Conservation (phyloP, 1,140 invertebrate species). For the Anoplolepis gracilipes region DNA sequence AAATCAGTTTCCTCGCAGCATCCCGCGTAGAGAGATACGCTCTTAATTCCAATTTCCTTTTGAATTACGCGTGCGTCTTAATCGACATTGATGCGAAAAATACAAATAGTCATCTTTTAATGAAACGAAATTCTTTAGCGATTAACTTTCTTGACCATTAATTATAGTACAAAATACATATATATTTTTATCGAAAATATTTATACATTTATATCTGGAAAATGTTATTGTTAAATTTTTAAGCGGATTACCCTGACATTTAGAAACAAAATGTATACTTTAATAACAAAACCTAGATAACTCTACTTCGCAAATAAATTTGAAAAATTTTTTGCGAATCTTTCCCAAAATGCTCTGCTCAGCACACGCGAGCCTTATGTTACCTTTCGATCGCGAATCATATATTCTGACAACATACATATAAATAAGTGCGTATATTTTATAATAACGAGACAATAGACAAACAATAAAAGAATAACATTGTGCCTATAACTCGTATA, state of each 20-base stretch:
- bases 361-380: conserved; percentile 42
- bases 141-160: not conserved
- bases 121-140: not conserved
- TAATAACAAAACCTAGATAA: not conserved
- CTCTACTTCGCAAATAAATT: not conserved
- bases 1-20: conserved; percentile 69
- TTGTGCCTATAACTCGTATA: conserved; percentile 9
- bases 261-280: not conserved
- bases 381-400: conserved; percentile 55
- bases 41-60: conserved; percentile 21
- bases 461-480: conserved; percentile 26
- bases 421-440: conserved; percentile 35
- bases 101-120: not conserved
- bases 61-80: not conserved
- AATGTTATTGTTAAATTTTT: not conserved
- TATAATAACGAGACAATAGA: conserved; percentile 23
- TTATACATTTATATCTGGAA: not conserved
- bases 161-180: not conserved
- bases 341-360: not conserved
- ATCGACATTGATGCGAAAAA: not conserved
- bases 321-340: not conserved
- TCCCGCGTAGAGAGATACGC: conserved; percentile 13
- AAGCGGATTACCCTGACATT: not conserved
- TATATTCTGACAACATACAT: conserved; percentile 37
- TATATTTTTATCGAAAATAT: too few relatives aligned